These are phyloP conservation scores for Apis cerana DNA, from an alignment of 1,140 invertebrate species.

Conservation along the genomic window DNA sequence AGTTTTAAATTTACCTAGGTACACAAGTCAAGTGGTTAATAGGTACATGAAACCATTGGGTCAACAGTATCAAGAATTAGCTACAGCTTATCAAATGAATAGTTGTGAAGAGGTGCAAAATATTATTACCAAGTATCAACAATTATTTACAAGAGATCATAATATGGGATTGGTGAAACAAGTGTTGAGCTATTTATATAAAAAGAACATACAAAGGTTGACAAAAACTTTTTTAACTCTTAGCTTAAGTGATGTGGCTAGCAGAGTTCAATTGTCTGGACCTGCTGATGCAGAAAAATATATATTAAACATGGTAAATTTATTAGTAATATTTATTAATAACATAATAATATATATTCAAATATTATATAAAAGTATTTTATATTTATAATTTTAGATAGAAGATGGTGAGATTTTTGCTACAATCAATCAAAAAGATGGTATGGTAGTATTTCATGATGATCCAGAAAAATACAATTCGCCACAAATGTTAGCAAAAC, in stretches of 20 bases:
- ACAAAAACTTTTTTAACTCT: conserved; percentile 98
- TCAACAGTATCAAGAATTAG: conserved; percentile 94
- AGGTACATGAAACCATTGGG: conserved; percentile 93
- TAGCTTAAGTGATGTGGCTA: conserved; percentile 96
- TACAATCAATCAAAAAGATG: conserved; percentile 98
- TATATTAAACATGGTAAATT: conserved; percentile 94
- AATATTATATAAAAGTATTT: not conserved
- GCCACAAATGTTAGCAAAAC: conserved; percentile 90
- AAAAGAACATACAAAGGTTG: conserved; percentile 97
- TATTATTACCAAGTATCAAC: conserved; percentile 89
- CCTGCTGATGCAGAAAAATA: conserved; percentile 95
- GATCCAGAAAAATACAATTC: conserved; percentile 97
- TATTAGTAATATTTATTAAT: not conserved
- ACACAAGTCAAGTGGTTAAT: conserved; percentile 92
- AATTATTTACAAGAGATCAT: conserved; percentile 91
- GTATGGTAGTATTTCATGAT: conserved; percentile 98
- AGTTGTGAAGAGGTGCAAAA: conserved; percentile 87
- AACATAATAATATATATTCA: not conserved
- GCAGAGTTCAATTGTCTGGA: conserved; percentile 91
- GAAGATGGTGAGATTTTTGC: conserved; percentile 98
- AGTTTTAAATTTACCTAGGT: conserved; percentile 91
- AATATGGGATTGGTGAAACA: conserved; percentile 92
- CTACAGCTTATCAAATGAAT: conserved; percentile 90
- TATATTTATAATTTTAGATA: conserved; percentile 85
- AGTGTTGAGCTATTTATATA: conserved; percentile 93